Percentiles rank a stretch among this genome's conserved stretches.
phyloP scores from a whole-genome alignment of 2,797 vertebrate species.

The Anguilla obscura region DNA sequence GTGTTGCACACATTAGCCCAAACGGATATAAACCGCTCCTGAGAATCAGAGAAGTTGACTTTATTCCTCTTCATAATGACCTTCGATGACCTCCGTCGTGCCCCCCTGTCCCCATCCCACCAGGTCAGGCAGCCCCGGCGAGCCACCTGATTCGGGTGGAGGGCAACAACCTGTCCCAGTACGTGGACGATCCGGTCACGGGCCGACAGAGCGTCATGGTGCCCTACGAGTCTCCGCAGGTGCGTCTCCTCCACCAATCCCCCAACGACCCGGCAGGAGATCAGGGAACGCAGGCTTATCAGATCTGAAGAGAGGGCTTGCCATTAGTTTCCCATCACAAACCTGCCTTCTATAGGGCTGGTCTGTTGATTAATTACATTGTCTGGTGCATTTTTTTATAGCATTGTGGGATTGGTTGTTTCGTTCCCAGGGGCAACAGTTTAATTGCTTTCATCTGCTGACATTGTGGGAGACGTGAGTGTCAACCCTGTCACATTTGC shows the following conservation, averaged over 20 bases:
- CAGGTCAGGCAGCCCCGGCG: conserved; percentile 91
- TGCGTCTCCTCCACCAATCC: conserved; percentile 55
- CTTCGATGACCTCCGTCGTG: not conserved
- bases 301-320: not conserved
- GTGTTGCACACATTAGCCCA: not conserved
- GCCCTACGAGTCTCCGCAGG: conserved; percentile 94
- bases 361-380: not conserved
- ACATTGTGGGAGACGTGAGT: conserved; percentile 20
- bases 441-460: conserved; percentile 2
- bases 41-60: not conserved
- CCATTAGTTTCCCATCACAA: not conserved
- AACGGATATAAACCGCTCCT: not conserved
- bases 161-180: conserved; percentile 92
- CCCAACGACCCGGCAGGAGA: not conserved
- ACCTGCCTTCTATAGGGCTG: not conserved
- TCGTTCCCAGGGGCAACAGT: conserved; percentile 14
- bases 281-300: not conserved
- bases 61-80: not conserved
- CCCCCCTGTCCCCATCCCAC: conserved; percentile 22
- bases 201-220: conserved; percentile 93
- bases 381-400: conserved; percentile 11
- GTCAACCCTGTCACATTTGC: conserved; percentile 5
- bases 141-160: conserved; percentile 97
- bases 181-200: conserved; percentile 91
- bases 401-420: conserved; percentile 10